Evolutionary conservation across 2,797 vertebrate genomes (phyloP).

Genomic region (Scleropages formosus): DNA sequence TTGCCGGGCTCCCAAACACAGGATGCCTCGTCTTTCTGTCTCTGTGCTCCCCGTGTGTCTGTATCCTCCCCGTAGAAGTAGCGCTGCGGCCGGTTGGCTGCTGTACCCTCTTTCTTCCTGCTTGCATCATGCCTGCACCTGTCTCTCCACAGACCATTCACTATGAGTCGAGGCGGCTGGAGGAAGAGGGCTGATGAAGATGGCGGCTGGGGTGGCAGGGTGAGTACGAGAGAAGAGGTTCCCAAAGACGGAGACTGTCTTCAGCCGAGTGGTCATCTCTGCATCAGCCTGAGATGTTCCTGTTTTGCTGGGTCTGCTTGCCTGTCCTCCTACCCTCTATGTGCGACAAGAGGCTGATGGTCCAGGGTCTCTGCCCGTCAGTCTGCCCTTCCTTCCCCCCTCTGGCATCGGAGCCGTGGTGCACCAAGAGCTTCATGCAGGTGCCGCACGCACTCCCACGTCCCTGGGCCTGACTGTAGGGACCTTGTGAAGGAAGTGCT

Average conservation of each 20-base stretch:
- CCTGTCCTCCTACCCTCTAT: neutral
- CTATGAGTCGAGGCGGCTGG: constrained; percentile 95
- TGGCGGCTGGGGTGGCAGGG: constrained; percentile 87
- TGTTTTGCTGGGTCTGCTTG: neutral
- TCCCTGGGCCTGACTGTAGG: neutral
- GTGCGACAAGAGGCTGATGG: no score
- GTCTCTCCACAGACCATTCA: constrained; percentile 61
- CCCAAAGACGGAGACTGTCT: neutral
- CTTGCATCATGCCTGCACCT: neutral
- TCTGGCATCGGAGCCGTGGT: no score
- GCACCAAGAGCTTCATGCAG: neutral
- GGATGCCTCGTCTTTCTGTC: neutral
- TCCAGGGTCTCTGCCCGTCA: no score
- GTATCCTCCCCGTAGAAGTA: no score
- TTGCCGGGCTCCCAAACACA: neutral
- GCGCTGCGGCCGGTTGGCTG: no score
- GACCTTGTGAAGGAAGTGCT: neutral
- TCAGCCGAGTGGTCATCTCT: neutral
- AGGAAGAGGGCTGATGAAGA: constrained; percentile 80
- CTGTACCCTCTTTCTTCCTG: neutral
- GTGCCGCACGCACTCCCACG: neutral
- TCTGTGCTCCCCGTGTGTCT: neutral
- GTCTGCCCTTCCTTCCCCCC: neutral
- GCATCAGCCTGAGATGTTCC: no score
- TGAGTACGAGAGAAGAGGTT: constrained; percentile 62